A percentile compares a stretch with the other conserved stretches of the same genome.
phyloP scores from a whole-genome alignment of 2,113 vertebrate genomes.

The Rhineura floridana region DNA sequence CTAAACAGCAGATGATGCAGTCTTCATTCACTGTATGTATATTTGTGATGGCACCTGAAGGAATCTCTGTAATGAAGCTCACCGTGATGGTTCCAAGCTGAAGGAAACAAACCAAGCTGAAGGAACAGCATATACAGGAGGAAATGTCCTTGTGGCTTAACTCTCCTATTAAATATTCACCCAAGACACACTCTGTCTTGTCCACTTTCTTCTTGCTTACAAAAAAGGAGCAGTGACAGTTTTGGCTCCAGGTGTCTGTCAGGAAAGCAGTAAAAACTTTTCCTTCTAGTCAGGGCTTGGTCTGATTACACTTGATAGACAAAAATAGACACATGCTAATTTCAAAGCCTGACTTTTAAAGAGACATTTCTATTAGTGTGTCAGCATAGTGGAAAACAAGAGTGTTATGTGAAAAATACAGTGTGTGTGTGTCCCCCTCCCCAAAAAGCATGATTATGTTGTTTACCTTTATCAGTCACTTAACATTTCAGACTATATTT shows the following conservation, averaged over 20 bases:
- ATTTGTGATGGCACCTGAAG: background rate
- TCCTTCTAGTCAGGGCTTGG: background rate
- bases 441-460: slow-evolving; percentile 18
- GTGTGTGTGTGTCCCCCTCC: background rate
- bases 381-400: slow-evolving; percentile 34
- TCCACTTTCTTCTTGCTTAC: slow-evolving; percentile 46
- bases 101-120: too few species aligned
- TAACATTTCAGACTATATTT: slow-evolving; percentile 29
- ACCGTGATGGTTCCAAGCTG: too few species aligned
- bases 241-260: slow-evolving; percentile 66
- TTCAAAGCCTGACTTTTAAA: slow-evolving; percentile 51
- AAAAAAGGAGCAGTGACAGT: slow-evolving; percentile 57
- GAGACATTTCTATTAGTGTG: slow-evolving; percentile 19
- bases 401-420: background rate
- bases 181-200: slow-evolving; percentile 12
- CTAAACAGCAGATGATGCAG: background rate
- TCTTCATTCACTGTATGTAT: background rate
- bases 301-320: slow-evolving; percentile 49
- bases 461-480: slow-evolving; percentile 53
- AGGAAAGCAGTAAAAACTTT: slow-evolving; percentile 59
- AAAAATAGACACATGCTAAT: slow-evolving; percentile 53
- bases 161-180: slow-evolving; percentile 60
- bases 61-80: too few species aligned
- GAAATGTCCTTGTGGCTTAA: slow-evolving; percentile 49
- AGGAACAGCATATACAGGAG: slow-evolving; percentile 22